A percentile compares a stretch with the other conserved stretches of the same genome.
Evolutionary conservation across 2,797 vertebrate genomes (phyloP).

Genomic region (Mormyrops attenuatus): DNA sequence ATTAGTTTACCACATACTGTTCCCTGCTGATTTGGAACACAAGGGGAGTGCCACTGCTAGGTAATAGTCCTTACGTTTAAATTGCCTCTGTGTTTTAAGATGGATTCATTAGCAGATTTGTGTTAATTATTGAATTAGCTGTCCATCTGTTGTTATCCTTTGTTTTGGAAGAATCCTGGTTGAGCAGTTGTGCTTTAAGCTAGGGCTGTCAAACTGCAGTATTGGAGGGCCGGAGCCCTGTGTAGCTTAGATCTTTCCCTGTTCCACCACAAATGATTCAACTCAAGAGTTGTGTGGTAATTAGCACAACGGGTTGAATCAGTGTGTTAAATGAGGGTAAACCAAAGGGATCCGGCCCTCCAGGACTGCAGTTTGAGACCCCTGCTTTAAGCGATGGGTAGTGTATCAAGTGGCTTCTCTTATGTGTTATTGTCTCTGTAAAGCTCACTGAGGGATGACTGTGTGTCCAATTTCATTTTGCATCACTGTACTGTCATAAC

Average conservation of each 20-base stretch:
- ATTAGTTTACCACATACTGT: background rate
- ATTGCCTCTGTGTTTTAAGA: background rate
- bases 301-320: background rate
- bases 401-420: background rate
- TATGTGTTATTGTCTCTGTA: background rate
- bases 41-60: background rate
- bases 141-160: background rate
- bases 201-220: too few relatives aligned
- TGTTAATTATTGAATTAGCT: background rate
- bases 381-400: background rate
- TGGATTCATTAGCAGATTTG: background rate
- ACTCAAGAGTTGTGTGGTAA: background rate
- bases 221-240: background rate
- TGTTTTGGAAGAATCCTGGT: background rate
- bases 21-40: background rate
- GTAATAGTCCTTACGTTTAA: background rate
- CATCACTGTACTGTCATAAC: slow-evolving; percentile 25
- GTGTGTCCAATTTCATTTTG: slow-evolving; percentile 21
- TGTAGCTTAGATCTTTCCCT: background rate
- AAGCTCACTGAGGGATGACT: slow-evolving; percentile 13
- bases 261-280: background rate
- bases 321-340: background rate
- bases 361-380: background rate
- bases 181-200: background rate
- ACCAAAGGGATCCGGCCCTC: background rate